Evolutionary conservation across 1,140 invertebrate genomes (phyloP), one percentile per base, ranked within the genome.

Genomic region (Probaryconus sp.): DNA sequence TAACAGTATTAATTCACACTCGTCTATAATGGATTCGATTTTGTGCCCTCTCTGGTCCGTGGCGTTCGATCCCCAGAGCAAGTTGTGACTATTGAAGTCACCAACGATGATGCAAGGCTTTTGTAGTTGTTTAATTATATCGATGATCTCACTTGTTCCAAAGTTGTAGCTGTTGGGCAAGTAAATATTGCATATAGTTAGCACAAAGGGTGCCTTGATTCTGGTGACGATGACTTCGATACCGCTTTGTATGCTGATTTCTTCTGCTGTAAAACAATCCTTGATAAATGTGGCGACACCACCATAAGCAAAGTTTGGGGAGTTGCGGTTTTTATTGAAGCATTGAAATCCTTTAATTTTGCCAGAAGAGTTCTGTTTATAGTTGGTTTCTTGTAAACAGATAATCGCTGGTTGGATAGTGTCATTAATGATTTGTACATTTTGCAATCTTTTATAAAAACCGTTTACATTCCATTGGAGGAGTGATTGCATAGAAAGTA

Each of bases 41-140:
- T 53, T 74, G 58, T 33, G 77, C 14, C 79, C 81, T 71, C 81
- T 76, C 17, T 9, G 14, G 30, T 83, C 77, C 20, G 48, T 77
- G 63, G 75, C 72, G 2, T 75, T 5, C 9, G 68, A 78, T 0
- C 79, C 80, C 80, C 79, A 86, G 30, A 79, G 11, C 9, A 37
- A 43, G 33, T 79, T 81, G 20, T 84, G 79, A 16, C 73, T 76
- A 35, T 82, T 85, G 24, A 85, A 81, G 40, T 84, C 80, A 4
- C 80, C 77, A 10, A 79, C 3, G 4, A 83, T n/a, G 7, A 84
- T 42, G 47, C 71, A 83, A 1, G 79, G 81, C 37, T 37, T 42
- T 2, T 78, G 78, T 17, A 85, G 55, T 79, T 85, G 77, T 10
- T 37, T 20, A 2, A 78, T 55, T 5, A 83, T 14, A 6, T 76